Percentiles rank a stretch among this genome's conserved stretches.
Evolutionary conservation across 2,113 vertebrate species (phyloP).

Genomic region (Melospiza melodia): DNA sequence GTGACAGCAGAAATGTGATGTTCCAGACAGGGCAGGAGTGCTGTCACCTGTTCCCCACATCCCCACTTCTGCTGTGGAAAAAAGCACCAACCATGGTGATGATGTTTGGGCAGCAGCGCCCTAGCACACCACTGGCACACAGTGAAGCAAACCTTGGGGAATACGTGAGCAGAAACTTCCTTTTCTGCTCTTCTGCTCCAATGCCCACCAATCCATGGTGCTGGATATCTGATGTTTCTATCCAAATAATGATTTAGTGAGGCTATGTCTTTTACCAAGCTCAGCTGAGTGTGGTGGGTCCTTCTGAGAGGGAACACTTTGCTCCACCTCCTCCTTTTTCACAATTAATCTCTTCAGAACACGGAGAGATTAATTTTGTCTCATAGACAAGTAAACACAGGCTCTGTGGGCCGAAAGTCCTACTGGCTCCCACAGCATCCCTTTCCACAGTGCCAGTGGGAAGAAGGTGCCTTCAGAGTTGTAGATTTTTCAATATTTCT

Average conservation of each 20-base stretch:
- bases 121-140: fast-evolving
- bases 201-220: background rate
- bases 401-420: background rate
- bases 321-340: background rate
- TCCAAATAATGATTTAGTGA: background rate
- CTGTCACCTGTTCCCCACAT: background rate
- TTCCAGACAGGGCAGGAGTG: background rate
- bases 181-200: background rate
- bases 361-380: background rate
- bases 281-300: background rate
- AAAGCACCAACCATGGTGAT: background rate
- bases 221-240: background rate
- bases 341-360: background rate
- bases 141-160: background rate
- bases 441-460: background rate
- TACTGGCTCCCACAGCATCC: background rate
- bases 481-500: background rate
- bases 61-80: background rate
- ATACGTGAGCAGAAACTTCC: background rate
- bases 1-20: fast-evolving
- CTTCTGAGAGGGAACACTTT: background rate
- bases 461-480: background rate
- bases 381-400: background rate
- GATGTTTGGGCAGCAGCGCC: background rate
- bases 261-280: background rate